phyloP scores from a whole-genome alignment of 1,140 invertebrate genomes.

The Hylyphantes graminicola region DNA sequence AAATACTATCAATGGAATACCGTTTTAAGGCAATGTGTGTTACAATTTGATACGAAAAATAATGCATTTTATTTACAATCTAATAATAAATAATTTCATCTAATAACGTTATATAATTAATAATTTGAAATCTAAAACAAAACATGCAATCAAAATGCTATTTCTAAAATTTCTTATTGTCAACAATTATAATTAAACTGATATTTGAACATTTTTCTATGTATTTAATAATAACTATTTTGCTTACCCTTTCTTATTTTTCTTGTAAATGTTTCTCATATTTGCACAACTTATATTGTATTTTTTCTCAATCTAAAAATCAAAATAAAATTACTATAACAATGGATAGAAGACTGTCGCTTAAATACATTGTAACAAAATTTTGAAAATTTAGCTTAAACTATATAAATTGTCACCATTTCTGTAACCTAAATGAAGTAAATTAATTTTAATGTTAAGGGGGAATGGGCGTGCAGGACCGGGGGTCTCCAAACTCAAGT shows the following conservation, averaged over 20 bases:
- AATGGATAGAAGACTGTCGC: background rate
- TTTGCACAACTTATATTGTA: conserved; percentile 97
- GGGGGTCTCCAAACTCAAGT: too few relatives aligned
- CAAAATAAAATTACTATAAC: background rate
- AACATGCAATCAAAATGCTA: background rate
- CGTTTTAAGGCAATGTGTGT: too few relatives aligned
- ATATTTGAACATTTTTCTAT: background rate
- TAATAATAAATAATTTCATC: background rate
- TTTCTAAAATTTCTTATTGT: background rate
- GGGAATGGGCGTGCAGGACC: too few relatives aligned
- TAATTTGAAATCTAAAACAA: background rate
- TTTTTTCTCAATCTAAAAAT: conserved; percentile 93
- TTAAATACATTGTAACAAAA: background rate
- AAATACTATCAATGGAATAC: too few relatives aligned
- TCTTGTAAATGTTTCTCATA: conserved; percentile 98
- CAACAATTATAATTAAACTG: background rate
- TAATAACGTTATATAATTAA: background rate
- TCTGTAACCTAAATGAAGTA: too few relatives aligned
- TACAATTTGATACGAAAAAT: too few relatives aligned
- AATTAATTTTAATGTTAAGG: too few relatives aligned
- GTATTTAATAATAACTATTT: background rate
- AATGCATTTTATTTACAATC: too few relatives aligned
- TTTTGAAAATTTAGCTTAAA: too few relatives aligned
- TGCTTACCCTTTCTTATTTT: conserved; percentile 97
- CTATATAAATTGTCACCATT: too few relatives aligned